phyloP scores from a whole-genome alignment of 1,140 invertebrate species.

The Amphibalanus amphitrite region DNA sequence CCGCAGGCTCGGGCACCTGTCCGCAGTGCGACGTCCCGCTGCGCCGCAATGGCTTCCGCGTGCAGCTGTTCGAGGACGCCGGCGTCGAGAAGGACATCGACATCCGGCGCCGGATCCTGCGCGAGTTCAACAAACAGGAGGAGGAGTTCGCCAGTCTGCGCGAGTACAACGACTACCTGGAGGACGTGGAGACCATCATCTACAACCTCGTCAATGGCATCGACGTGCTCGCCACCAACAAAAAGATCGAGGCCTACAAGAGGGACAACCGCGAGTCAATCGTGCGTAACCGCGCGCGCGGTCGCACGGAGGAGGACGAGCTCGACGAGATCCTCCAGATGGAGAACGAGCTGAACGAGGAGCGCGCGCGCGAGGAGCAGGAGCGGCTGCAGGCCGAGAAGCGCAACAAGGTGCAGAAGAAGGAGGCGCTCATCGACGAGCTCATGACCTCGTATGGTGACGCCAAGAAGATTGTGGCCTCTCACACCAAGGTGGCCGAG shows the following conservation, averaged over 20 bases:
- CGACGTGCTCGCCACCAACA: slow-evolving; percentile 74
- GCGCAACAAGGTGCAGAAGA: slow-evolving; percentile 60
- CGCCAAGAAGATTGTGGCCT: background rate
- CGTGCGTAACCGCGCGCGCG: slow-evolving; percentile 43
- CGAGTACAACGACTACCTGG: slow-evolving; percentile 86
- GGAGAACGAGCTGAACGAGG: slow-evolving; percentile 33
- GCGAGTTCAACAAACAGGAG: slow-evolving; percentile 81
- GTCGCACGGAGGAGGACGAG: slow-evolving; percentile 28
- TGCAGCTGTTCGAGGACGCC: slow-evolving; percentile 91
- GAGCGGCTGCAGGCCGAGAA: slow-evolving; percentile 42
- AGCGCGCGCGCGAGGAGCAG: slow-evolving; percentile 38
- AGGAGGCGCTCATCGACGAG: slow-evolving; percentile 75
- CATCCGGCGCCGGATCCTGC: slow-evolving; percentile 63
- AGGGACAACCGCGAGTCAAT: slow-evolving; percentile 83
- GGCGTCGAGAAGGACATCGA: slow-evolving; percentile 95
- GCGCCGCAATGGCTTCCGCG: slow-evolving; percentile 71
- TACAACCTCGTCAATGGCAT: slow-evolving; percentile 83
- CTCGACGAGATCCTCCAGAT: slow-evolving; percentile 72
- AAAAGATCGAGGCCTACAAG: slow-evolving; percentile 83
- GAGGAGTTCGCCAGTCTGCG: slow-evolving; percentile 62
- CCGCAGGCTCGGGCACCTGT: slow-evolving; percentile 71
- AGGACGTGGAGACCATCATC: slow-evolving; percentile 73
- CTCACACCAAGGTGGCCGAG: background rate
- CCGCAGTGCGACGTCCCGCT: slow-evolving; percentile 78
- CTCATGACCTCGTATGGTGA: background rate